phyloP scores from a whole-genome alignment of 2,113 vertebrate genomes.

The Empidonax traillii region DNA sequence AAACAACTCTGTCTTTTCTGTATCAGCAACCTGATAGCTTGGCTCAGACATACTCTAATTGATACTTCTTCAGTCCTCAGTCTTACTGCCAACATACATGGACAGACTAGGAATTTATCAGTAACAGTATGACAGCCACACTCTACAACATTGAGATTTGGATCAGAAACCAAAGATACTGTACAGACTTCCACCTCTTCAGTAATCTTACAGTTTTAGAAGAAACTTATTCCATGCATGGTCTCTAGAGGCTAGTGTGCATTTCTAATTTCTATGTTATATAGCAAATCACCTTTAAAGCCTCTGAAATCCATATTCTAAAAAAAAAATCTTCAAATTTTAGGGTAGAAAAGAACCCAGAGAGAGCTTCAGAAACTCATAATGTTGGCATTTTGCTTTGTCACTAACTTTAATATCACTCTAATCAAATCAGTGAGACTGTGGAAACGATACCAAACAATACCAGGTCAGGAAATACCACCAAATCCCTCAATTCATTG shows the following conservation, averaged over 20 bases:
- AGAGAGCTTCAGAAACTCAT: constrained; percentile 67
- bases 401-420: constrained; percentile 68
- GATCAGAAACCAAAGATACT: not conserved
- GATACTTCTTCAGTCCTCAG: not conserved
- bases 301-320: constrained; percentile 21
- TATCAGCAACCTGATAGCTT: not conserved
- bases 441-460: constrained; percentile 68
- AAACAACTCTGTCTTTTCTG: not conserved
- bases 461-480: constrained; percentile 69
- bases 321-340: constrained; percentile 7
- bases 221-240: not conserved
- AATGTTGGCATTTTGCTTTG: constrained; percentile 70
- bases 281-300: constrained; percentile 42
- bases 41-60: not conserved
- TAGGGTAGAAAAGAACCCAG: constrained; percentile 21
- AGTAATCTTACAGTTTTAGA: not conserved
- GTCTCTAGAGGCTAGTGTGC: not conserved
- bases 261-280: constrained; percentile 37
- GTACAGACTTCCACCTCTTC: not conserved
- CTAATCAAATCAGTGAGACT: constrained; percentile 68
- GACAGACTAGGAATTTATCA: not conserved
- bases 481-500: constrained; percentile 70
- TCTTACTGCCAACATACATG: not conserved
- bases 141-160: not conserved
- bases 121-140: not conserved